Base-by-base conservation (phyloP, 2,888 invertebrate genomes). In the Drosophila emarginata region DNA sequence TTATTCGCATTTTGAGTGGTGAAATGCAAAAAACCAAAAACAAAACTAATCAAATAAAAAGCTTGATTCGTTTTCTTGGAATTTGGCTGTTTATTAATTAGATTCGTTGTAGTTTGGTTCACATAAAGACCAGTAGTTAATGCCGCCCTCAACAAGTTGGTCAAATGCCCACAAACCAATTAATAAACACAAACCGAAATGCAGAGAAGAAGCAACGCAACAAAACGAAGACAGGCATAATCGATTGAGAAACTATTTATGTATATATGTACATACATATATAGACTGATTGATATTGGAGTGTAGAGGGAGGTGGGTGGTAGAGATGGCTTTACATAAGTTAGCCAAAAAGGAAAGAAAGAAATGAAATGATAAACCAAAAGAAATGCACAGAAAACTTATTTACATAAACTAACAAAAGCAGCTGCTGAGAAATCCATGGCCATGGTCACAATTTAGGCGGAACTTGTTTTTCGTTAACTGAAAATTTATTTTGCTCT, bases 361-460 rank as follows among this genome's bases (percentile, higher is more conserved):
- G 62, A 72, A 59, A 67, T 58, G 45, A 61, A 74, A 21, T 37
- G 60, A 54, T 18, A 59, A 37, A n/a, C 50, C 66, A 61, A 66
- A 64, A 40, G 45, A 32, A 64, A 58, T 52, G 58, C 58, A 52
- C 53, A 58, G 32, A 60, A 39, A 60, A 54, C 53, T 72, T 64
- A 70, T 83, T 86, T 84, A 80, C 82, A 85, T 76, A 87, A 79
- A 85, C 67, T 68, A 72, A 73, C 64, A 73, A 51, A 71, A 59
- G 69, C 65, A 73, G 72, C 54, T 73, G 69, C 61, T 69, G 64
- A 76, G 60, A 80, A 88, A 87, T 87, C 89, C 87, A 87, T 88
- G 73, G 89, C 89, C 87, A 87, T 69, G 87, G 87, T 85, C 87
- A 87, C 87, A 83, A 83, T 85, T 88, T 85, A 45, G 73, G 77